Base-by-base conservation (phyloP, 92 coral and sea anemone species). In the Epizoanthus fatuus region DNA sequence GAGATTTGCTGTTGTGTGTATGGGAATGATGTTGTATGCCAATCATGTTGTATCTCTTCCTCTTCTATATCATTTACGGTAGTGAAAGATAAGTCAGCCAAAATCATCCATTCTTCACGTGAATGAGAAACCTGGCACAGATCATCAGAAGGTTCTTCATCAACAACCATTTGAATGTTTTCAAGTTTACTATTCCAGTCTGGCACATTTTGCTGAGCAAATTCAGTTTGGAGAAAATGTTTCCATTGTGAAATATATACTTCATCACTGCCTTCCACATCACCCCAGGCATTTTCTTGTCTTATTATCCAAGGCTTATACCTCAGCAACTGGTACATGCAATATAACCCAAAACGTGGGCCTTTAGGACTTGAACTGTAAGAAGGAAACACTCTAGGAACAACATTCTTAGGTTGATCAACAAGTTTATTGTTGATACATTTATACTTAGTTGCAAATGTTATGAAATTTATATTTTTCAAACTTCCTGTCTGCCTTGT, bases 91-190 rank as follows among this genome's bases (percentile, higher is more conserved):
- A 84, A 81, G 78, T 87, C 84, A 45, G 94, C 75, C 16, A 93
- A 70, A 74, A 93, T 79, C 94, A 93, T 93, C 96, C 96, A 90
- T 72, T 92, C 93, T 66, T 92, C 95, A 10, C 81, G 81, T 56
- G 38, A 55, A 62, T 69, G 59, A 37, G 59, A 83, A 39, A 65
- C 51, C 45, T 69, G 66, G 39, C 64, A 22, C 63, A 49, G 68
- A 81, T 79, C 60, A 71, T 81, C 58, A 66, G 4, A 51, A 72
- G 77, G 69, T 19, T 73, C 80, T 49, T 42, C 65, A 84, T 84
- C 49, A 58, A 35, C 44, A n/a, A 25, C 5, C 3, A 13, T 35
- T 74, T 54, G 63, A 42, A 54, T 54, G 69, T 87, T 54, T 87
- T 87, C 86, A 53, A 87, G 74, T 66, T 68, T 53, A 4, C 74